phyloP scores from a whole-genome alignment of 2,888 invertebrate genomes.

The Agrenia bidenticulata region DNA sequence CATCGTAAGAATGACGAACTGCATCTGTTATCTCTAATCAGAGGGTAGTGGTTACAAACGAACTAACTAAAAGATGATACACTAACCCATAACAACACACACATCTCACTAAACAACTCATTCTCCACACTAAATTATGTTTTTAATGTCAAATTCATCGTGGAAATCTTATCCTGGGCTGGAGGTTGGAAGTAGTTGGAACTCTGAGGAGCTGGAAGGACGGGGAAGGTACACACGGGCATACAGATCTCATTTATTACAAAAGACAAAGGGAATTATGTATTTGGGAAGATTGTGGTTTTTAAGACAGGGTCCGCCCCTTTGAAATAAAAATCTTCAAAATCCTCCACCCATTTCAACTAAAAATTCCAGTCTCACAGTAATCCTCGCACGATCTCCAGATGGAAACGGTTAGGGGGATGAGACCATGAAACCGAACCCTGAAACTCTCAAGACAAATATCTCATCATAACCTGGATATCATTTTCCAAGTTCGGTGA shows the following conservation, averaged over 20 bases:
- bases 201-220: too few relatives aligned
- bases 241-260: constrained; percentile 6
- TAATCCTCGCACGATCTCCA: constrained; percentile 7
- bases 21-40: constrained; percentile 17
- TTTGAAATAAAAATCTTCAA: constrained; percentile 23
- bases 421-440: not conserved
- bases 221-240: not conserved
- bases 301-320: constrained; percentile 17
- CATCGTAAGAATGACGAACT: constrained; percentile 12
- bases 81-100: constrained; percentile 19
- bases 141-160: constrained; percentile 6
- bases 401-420: constrained; percentile 2
- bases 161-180: not conserved
- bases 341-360: constrained; percentile 42
- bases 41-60: not conserved
- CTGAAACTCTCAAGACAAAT: constrained; percentile 15
- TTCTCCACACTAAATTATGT: constrained; percentile 14
- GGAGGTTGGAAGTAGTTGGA: too few relatives aligned
- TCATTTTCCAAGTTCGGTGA: constrained; percentile 12
- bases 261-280: not conserved
- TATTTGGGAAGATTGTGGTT: constrained; percentile 11
- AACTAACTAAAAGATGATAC: constrained; percentile 14
- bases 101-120: constrained; percentile 4
- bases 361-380: constrained; percentile 27
- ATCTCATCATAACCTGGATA: constrained; percentile 1